These are phyloP conservation scores for Oscheius sp. DNA, from an alignment of 2,888 invertebrate species.

Conservation along the genomic window DNA sequence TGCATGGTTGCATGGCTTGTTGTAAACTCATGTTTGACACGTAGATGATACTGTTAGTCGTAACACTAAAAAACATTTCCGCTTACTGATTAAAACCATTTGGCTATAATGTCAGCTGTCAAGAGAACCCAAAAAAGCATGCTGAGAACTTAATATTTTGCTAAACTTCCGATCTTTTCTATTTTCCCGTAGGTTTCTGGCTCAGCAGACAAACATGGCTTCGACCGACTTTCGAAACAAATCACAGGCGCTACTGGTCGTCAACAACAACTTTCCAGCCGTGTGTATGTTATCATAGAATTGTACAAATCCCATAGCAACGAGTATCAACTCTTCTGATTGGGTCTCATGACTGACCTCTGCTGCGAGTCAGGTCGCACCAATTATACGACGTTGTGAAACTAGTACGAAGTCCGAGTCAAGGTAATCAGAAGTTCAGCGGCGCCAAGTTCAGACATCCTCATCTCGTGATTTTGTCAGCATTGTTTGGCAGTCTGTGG, in stretches of 20 bases:
- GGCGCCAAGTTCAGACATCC: no score
- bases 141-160: no score
- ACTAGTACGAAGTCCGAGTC: slow-evolving; percentile 10
- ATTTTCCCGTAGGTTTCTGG: no score
- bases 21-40: no score
- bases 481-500: no score
- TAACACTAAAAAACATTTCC: slow-evolving; percentile 6
- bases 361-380: background rate
- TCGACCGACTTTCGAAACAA: background rate
- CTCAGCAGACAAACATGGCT: background rate
- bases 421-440: background rate
- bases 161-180: no score
- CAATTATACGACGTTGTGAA: slow-evolving; percentile 8
- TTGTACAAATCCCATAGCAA: slow-evolving; percentile 9
- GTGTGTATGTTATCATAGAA: slow-evolving; percentile 1
- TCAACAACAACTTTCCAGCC: background rate
- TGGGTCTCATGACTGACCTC: slow-evolving; percentile 6
- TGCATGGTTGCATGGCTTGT: no score
- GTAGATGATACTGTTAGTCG: no score
- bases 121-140: background rate
- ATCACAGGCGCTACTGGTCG: background rate
- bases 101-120: slow-evolving; percentile 2
- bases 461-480: no score
- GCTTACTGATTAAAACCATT: background rate
- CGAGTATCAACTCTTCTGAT: slow-evolving; percentile 17